Evolutionary conservation across 2,888 invertebrate species (phyloP).

Genomic region (Prionchulus punctatus): DNA sequence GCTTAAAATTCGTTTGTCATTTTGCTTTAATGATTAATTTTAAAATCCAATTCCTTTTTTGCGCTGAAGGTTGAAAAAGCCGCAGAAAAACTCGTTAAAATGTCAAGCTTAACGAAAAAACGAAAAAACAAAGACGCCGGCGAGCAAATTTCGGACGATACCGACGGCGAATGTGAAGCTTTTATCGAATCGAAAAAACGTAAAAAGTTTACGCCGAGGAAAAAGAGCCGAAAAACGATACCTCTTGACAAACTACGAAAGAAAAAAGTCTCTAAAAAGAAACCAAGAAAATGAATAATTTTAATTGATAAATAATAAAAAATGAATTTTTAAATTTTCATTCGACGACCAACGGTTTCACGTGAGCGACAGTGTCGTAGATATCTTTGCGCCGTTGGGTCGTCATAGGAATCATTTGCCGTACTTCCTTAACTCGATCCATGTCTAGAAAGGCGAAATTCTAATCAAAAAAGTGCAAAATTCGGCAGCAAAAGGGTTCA

Average conservation of each 20-base stretch:
- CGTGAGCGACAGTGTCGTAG: conserved; percentile 41
- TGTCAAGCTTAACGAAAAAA: no score
- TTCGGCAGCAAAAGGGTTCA: background rate
- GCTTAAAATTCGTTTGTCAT: no score
- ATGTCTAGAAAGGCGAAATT: conserved; percentile 47
- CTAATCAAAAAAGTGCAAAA: background rate
- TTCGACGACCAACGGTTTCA: background rate
- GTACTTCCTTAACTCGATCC: conserved; percentile 52
- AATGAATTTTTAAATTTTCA: background rate
- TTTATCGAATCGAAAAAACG: background rate
- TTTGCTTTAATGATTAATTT: no score
- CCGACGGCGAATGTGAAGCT: background rate
- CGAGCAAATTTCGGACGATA: no score
- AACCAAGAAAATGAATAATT: background rate
- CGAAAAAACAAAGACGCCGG: no score
- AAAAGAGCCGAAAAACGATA: background rate
- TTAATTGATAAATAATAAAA: background rate
- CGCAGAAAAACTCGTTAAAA: no score
- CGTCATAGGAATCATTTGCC: conserved; percentile 64
- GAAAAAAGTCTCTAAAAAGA: background rate
- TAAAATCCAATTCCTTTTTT: no score
- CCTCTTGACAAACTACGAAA: background rate
- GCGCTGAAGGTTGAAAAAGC: no score
- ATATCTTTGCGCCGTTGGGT: conserved; percentile 56
- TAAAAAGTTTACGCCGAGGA: background rate